Conservation (phyloP, 1,140 invertebrate genomes). For the Stegodyphus dumicola region DNA sequence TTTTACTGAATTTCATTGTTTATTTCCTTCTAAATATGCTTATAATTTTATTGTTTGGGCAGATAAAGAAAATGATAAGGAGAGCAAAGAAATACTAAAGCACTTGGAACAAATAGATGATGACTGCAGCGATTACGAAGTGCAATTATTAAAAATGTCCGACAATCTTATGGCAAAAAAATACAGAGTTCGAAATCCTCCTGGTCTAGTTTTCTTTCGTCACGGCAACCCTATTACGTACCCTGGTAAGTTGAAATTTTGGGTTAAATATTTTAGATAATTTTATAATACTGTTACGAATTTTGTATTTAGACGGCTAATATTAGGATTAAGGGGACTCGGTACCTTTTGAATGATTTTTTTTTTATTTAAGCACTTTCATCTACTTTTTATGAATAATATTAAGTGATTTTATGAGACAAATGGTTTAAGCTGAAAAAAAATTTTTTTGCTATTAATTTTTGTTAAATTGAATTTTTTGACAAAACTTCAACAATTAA, state of each 20-base stretch:
- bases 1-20: not conserved
- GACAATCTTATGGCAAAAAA: conserved; percentile 94
- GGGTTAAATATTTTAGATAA: not conserved
- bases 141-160: conserved; percentile 89
- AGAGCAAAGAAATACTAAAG: conserved; percentile 73
- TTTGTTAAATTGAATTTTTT: too few species aligned
- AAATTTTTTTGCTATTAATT: too few species aligned
- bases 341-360: too few species aligned
- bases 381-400: too few species aligned
- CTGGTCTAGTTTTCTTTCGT: conserved; percentile 90
- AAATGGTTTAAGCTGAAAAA: too few species aligned
- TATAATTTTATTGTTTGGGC: conserved; percentile 54
- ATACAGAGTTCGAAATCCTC: conserved; percentile 88
- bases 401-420: too few species aligned
- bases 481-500: too few species aligned
- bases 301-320: too few species aligned
- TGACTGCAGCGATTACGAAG: conserved; percentile 91
- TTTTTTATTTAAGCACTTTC: too few species aligned
- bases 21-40: not conserved
- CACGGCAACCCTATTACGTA: conserved; percentile 92
- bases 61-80: conserved; percentile 80
- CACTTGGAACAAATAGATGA: conserved; percentile 92
- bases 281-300: too few species aligned
- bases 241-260: conserved; percentile 73
- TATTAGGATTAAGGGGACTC: too few species aligned